Conservation (phyloP, 2,888 invertebrate genomes). For the Sarcophaga caerulescens region DNA sequence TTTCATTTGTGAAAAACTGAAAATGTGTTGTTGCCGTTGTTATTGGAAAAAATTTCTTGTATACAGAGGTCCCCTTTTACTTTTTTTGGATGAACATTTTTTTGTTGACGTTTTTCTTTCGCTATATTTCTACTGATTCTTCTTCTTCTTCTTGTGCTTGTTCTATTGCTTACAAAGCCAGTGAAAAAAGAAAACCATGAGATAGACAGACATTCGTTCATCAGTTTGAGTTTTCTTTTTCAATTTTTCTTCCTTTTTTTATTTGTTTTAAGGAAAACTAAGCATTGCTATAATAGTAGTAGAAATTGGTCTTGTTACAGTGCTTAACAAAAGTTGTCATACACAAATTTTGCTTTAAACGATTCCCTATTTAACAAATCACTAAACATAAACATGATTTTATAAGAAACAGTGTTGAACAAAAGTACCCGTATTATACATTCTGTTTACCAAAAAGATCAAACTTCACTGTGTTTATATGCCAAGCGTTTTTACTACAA, state of each 20-base stretch:
- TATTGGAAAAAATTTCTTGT: conserved; percentile 41
- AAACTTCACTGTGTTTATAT: too few relatives aligned
- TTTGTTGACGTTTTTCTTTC: conserved; percentile 16
- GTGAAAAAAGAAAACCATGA: conserved; percentile 16
- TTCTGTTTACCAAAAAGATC: too few relatives aligned
- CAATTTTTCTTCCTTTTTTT: not conserved
- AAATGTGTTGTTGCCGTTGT: conserved; percentile 45
- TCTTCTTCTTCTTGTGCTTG: not conserved
- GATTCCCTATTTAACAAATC: too few relatives aligned
- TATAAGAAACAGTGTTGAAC: too few relatives aligned
- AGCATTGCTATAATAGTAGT: conserved; percentile 18
- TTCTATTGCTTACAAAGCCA: conserved; percentile 34
- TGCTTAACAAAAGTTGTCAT: not conserved
- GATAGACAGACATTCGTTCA: conserved; percentile 52
- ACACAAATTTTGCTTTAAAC: too few relatives aligned
- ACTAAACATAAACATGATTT: too few relatives aligned
- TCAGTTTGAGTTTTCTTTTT: conserved; percentile 45
- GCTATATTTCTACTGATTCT: too few relatives aligned
- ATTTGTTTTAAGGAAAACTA: not conserved
- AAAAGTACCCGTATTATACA: too few relatives aligned
- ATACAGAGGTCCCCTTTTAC: not conserved
- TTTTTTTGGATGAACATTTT: conserved; percentile 50
- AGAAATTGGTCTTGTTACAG: conserved; percentile 35
- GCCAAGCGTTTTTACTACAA: too few relatives aligned
- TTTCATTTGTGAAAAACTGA: conserved; percentile 53